Evolutionary conservation across 2,888 invertebrate species (phyloP).

Genomic region (Charanyca ferruginea): DNA sequence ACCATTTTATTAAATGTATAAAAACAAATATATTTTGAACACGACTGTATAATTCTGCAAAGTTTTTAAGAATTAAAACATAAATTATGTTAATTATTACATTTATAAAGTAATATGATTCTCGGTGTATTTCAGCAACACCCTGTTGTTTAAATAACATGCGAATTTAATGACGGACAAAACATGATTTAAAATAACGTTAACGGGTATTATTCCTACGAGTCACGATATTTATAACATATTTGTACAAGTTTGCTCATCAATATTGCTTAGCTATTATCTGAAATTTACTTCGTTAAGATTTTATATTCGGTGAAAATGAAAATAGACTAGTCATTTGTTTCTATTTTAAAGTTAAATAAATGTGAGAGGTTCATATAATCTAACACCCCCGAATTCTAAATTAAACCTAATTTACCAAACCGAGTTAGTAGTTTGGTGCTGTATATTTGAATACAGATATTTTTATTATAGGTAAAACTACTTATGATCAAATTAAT

Average conservation of each 20-base stretch:
- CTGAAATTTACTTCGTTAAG: neutral
- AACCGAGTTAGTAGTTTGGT: conserved; percentile 8
- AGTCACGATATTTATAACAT: conserved; percentile 18
- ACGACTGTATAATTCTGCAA: neutral
- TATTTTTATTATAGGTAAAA: conserved; percentile 16
- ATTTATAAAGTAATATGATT: neutral
- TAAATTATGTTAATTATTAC: neutral
- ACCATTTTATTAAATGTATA: neutral
- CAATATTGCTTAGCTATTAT: conserved; percentile 11
- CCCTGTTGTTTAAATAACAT: conserved; percentile 7
- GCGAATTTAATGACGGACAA: conserved; percentile 9
- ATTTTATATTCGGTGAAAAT: neutral
- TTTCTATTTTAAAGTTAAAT: neutral
- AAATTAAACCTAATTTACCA: conserved; percentile 3
- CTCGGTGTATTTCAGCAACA: neutral
- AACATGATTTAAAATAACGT: conserved; percentile 21
- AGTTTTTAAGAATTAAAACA: neutral
- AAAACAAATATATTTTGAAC: neutral
- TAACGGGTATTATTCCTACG: conserved; percentile 10
- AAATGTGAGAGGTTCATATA: neutral
- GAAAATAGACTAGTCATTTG: neutral
- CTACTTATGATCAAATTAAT: conserved; percentile 16
- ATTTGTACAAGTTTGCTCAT: conserved; percentile 11
- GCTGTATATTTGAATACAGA: conserved; percentile 4
- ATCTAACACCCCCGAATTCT: neutral